Conservation (phyloP, 2,113 vertebrate species). For the Nothoprocta pentlandii region DNA sequence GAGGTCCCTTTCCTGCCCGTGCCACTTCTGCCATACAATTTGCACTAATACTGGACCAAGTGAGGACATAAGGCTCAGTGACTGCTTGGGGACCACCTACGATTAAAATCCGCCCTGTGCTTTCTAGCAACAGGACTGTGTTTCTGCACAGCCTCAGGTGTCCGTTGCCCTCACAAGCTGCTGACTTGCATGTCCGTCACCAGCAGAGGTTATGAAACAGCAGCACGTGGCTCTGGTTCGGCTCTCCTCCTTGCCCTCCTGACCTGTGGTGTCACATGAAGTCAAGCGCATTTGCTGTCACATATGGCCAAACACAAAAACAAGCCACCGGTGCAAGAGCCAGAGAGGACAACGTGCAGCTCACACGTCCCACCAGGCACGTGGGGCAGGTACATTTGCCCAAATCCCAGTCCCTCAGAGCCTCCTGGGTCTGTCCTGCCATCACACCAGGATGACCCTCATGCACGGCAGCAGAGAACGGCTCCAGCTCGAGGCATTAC, state of each 20-base stretch:
- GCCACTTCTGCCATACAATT: background rate
- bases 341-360: background rate
- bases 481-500: background rate
- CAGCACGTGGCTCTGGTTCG: background rate
- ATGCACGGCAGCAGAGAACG: accelerated
- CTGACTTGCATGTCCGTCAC: accelerated
- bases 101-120: background rate
- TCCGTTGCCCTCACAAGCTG: background rate
- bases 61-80: background rate
- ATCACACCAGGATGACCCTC: accelerated
- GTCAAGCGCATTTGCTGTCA: background rate
- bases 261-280: background rate
- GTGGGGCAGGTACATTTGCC: accelerated
- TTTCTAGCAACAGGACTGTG: background rate
- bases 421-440: background rate
- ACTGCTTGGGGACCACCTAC: background rate
- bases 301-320: background rate
- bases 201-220: background rate
- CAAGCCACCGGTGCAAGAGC: background rate
- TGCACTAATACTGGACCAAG: background rate
- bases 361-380: background rate
- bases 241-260: background rate
- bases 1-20: background rate
- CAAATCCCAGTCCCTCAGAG: accelerated
- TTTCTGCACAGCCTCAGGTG: background rate